Conservation (phyloP, 2,888 invertebrate genomes). For the Imbricaverruca yamaguchii region DNA sequence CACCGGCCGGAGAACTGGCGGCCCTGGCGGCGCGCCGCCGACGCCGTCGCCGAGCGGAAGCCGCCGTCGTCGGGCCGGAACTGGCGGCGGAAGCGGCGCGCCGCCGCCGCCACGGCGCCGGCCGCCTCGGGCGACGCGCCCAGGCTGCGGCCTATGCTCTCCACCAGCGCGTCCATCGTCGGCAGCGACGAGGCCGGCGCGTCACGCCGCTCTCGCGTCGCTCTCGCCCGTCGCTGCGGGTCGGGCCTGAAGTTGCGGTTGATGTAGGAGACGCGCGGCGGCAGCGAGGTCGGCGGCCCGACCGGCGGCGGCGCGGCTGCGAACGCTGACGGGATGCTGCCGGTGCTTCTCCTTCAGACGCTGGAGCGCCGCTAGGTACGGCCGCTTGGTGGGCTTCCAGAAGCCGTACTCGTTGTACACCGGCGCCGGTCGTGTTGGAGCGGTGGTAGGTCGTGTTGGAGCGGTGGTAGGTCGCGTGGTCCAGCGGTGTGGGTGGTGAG, state of each 20-base stretch:
- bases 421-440: not conserved
- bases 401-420: not conserved
- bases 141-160: not conserved
- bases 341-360: not conserved
- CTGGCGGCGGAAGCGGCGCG: not conserved
- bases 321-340: too few relatives aligned
- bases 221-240: not conserved
- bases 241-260: not conserved
- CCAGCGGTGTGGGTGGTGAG: too few relatives aligned
- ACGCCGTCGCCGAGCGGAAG: too few relatives aligned
- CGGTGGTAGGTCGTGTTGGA: not conserved
- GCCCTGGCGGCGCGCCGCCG: not conserved
- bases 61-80: not conserved
- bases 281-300: not conserved
- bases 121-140: not conserved
- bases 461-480: not conserved
- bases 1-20: constrained; percentile 1
- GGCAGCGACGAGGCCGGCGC: not conserved
- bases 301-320: not conserved
- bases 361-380: not conserved
- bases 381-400: not conserved
- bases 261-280: not conserved
- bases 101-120: not conserved
- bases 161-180: not conserved
- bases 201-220: not conserved